These are phyloP conservation scores for Cynopterus sphinx DNA, from an alignment of 2,797 vertebrate species.

Conservation along the genomic window DNA sequence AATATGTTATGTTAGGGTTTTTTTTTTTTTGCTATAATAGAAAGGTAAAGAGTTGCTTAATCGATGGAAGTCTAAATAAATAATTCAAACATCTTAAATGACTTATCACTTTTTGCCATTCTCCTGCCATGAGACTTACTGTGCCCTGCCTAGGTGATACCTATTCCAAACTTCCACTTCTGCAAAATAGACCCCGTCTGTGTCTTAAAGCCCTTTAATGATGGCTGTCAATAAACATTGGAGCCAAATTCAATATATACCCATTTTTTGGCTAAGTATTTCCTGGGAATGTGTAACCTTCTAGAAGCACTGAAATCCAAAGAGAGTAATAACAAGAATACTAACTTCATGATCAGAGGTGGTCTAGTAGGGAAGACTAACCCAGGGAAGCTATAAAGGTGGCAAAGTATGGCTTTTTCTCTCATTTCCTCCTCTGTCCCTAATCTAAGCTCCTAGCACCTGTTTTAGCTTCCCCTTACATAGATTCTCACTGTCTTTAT, in stretches of 20 bases:
- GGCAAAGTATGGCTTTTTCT: background rate
- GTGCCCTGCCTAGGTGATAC: background rate
- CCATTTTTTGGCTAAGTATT: background rate
- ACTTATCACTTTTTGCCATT: background rate
- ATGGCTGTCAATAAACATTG: background rate
- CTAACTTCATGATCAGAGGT: background rate
- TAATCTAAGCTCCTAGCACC: background rate
- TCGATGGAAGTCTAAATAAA: background rate
- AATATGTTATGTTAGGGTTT: background rate
- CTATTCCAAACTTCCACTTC: background rate
- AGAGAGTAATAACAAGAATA: background rate
- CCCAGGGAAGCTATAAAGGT: background rate
- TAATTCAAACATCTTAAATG: background rate
- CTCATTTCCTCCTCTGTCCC: background rate
- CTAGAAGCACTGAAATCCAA: background rate
- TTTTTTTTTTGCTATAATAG: background rate
- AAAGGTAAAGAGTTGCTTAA: background rate
- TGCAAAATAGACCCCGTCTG: background rate
- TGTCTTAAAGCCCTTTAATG: background rate
- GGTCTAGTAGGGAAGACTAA: background rate
- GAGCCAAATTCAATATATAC: background rate
- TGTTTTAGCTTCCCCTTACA: background rate
- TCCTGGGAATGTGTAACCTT: background rate
- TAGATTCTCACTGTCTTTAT: background rate
- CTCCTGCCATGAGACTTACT: background rate